Evolutionary conservation across 2,113 vertebrate genomes (phyloP).

Genomic region (Urocitellus parryii): DNA sequence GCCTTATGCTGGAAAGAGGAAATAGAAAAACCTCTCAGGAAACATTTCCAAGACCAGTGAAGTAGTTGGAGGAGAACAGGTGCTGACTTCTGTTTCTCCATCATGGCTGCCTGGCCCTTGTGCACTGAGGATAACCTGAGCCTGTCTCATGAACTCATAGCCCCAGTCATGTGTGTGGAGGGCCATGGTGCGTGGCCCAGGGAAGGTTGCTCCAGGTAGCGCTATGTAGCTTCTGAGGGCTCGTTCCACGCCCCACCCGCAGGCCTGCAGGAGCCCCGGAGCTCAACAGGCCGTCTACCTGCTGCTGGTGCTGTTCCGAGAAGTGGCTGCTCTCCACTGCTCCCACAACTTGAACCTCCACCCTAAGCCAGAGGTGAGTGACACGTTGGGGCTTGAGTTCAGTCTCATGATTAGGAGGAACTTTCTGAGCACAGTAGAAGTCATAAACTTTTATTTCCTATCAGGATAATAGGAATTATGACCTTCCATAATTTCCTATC

Average conservation of each 20-base stretch:
- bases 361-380: slow-evolving; percentile 89
- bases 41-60: neutral
- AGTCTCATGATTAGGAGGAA: fast-evolving
- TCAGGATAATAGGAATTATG: too few species aligned
- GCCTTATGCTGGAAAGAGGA: too few species aligned
- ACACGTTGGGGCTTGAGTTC: fast-evolving
- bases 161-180: too few species aligned
- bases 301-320: slow-evolving; percentile 92
- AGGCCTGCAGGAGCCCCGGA: slow-evolving; percentile 84
- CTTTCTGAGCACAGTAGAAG: neutral
- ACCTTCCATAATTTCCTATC: too few species aligned
- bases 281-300: slow-evolving; percentile 84
- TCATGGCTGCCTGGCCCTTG: fast-evolving
- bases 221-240: too few species aligned
- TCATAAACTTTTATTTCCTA: neutral
- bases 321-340: slow-evolving; percentile 90
- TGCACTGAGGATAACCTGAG: fast-evolving
- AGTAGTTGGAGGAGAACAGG: neutral
- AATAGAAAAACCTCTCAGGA: too few species aligned
- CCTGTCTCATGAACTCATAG: too few species aligned
- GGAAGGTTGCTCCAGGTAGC: too few species aligned
- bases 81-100: too few species aligned
- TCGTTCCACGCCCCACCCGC: neutral
- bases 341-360: slow-evolving; percentile 72
- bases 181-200: too few species aligned